Evolutionary conservation across 2,888 invertebrate genomes (phyloP), one percentile per base, ranked within the genome.

Genomic region (Emmelina monodactyla): DNA sequence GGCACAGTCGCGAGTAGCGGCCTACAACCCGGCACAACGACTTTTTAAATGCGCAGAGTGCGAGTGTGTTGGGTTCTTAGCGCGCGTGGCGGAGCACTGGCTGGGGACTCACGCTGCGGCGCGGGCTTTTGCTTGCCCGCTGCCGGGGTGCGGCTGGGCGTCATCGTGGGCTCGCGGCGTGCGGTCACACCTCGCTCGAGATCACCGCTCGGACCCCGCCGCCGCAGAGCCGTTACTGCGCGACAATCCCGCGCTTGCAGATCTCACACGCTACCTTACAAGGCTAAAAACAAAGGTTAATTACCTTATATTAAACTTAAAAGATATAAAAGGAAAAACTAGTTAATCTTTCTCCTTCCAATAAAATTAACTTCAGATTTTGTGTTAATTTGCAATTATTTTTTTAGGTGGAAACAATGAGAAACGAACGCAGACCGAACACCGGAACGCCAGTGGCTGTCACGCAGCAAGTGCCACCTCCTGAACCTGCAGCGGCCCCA

Each of bases 1-100:
- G 87, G 88, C 89, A 40, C 86, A 87, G 55, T 91, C 91, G 28
- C 89, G 89, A 68, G 85, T 92, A 41, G 91, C 91, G 35, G 87
- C 88, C 47, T 92, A 89, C 71, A 89, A 89, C 71, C 86, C 88
- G 2, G 83, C 85, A 37, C 88, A 89, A 65, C 86, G 89, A 39
- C 78, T 89, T 35, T 89, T 89, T 71, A 83, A 88, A 54, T 89
- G 89, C 66, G 82, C 86, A 32, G 88, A 89, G 56, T 89, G 89
- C 68, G 88, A 88, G 58, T 88, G 87, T 67, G 87, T 88, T 11
- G 89, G 89, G 14, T 88, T 88, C 64, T 76, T 89, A 41, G 85
- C 87, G 34, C 78, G 88, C 42, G 84, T 89, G 14, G 88, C 88
- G 1, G 89, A 89, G 64, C 89, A 89, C 67, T 89, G 89, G 88